A percentile compares a stretch with the other conserved stretches of the same genome.
Evolutionary conservation across 1,140 invertebrate genomes (phyloP).

Genomic region (Harpegnathos saltator): DNA sequence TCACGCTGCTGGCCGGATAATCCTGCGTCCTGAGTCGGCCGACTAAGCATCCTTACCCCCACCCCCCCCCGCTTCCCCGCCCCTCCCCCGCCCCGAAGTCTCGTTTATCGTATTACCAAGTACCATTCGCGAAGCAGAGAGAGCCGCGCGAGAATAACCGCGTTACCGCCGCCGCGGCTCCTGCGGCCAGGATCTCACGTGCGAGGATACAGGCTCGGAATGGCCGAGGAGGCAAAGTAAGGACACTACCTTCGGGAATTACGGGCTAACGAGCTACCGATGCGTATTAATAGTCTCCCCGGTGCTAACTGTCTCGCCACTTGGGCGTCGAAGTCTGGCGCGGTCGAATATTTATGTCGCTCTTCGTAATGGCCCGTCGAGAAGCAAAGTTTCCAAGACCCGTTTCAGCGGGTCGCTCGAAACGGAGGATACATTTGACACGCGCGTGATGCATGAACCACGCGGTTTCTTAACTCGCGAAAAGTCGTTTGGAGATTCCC

Average conservation of each 20-base stretch:
- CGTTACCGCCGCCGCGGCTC: conserved; percentile 67
- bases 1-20: conserved; percentile 68
- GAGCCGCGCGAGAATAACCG: conserved; percentile 68
- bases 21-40: no score
- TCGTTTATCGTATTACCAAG: conserved; percentile 59
- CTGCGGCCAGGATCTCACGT: conserved; percentile 75
- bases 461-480: neutral
- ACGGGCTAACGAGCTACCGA: conserved; percentile 67
- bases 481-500: no score
- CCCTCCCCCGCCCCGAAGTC: conserved; percentile 78
- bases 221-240: conserved; percentile 58
- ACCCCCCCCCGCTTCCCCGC: no score
- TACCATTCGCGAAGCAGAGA: conserved; percentile 57
- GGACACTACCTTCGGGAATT: conserved; percentile 72
- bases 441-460: conserved; percentile 19
- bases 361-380: conserved; percentile 46
- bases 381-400: conserved; percentile 33
- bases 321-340: conserved; percentile 53
- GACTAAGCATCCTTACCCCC: no score
- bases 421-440: neutral
- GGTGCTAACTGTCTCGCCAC: conserved; percentile 66
- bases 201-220: conserved; percentile 49
- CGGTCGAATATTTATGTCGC: conserved; percentile 51
- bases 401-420: conserved; percentile 1
- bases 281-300: conserved; percentile 69